These are phyloP conservation scores for Crotalus horridus DNA, from an alignment of 2,113 vertebrate genomes.

Conservation along the genomic window DNA sequence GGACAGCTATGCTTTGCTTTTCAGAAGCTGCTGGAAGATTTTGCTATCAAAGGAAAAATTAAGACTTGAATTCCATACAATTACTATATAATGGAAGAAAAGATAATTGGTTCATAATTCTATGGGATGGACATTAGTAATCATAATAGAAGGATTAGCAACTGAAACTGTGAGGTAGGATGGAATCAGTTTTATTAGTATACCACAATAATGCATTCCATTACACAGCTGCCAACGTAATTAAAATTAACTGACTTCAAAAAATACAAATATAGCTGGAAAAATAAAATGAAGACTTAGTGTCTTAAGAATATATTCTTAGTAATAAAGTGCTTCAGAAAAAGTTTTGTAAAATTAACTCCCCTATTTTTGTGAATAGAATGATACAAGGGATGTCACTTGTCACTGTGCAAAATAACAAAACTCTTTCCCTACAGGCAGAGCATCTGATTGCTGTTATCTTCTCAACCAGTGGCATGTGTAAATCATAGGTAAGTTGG, in stretches of 20 bases:
- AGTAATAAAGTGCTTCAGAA: not conserved
- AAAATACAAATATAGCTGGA: not conserved
- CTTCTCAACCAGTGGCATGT: not conserved
- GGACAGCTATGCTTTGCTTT: not conserved
- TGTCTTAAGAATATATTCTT: not conserved
- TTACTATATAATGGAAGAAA: not conserved
- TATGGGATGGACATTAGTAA: not conserved
- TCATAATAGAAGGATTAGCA: not conserved
- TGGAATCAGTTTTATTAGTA: not conserved
- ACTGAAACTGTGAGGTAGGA: not conserved
- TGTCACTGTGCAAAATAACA: not conserved
- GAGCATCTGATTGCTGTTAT: not conserved
- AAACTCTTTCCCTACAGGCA: not conserved
- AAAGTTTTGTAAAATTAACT: not conserved
- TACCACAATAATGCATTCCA: not conserved
- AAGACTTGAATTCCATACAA: not conserved
- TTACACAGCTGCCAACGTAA: not conserved
- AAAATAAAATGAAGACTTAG: not conserved
- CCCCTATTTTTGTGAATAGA: not conserved
- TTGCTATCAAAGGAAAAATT: not conserved
- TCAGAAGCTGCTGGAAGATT: not conserved
- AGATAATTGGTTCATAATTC: not conserved
- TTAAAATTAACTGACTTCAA: not conserved
- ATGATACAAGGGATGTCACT: not conserved
- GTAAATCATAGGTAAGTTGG: not conserved